Evolutionary conservation across 2,113 vertebrate species (phyloP).

Genomic region (Coregonus clupeaformis): DNA sequence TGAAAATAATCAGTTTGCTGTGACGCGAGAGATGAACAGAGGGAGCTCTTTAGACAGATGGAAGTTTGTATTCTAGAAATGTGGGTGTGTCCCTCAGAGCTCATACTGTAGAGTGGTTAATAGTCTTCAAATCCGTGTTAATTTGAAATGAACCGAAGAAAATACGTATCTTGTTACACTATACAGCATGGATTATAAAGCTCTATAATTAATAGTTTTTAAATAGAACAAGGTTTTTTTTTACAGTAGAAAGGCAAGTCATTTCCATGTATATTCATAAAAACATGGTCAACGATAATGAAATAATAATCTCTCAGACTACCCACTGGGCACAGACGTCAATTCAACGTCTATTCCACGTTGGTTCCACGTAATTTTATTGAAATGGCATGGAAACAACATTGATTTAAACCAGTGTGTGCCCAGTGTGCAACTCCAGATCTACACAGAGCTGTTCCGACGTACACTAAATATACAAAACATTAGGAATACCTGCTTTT

Average conservation of each 20-base stretch:
- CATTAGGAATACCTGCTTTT: no score
- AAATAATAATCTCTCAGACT: slow-evolving; percentile 43
- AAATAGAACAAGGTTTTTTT: not conserved
- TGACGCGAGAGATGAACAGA: not conserved
- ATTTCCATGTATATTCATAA: not conserved
- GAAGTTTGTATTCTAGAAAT: no score
- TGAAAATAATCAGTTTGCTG: not conserved
- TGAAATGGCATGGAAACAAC: no score
- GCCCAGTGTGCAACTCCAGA: slow-evolving; percentile 9
- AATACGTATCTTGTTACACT: not conserved
- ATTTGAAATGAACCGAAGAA: not conserved
- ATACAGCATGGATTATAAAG: not conserved
- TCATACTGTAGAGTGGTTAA: not conserved
- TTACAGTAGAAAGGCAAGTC: not conserved
- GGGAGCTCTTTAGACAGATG: no score
- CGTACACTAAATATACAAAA: not conserved
- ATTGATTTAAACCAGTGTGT: no score
- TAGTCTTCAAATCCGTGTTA: not conserved
- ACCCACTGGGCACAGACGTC: slow-evolving; percentile 8
- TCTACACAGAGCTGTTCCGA: slow-evolving; percentile 36
- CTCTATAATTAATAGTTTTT: no score
- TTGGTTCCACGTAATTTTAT: no score
- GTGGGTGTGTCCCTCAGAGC: no score
- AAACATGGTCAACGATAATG: slow-evolving; percentile 22
- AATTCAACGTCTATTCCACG: no score